Evolutionary conservation across 2,113 vertebrate genomes (phyloP).

Genomic region (Antechinus stuartii): DNA sequence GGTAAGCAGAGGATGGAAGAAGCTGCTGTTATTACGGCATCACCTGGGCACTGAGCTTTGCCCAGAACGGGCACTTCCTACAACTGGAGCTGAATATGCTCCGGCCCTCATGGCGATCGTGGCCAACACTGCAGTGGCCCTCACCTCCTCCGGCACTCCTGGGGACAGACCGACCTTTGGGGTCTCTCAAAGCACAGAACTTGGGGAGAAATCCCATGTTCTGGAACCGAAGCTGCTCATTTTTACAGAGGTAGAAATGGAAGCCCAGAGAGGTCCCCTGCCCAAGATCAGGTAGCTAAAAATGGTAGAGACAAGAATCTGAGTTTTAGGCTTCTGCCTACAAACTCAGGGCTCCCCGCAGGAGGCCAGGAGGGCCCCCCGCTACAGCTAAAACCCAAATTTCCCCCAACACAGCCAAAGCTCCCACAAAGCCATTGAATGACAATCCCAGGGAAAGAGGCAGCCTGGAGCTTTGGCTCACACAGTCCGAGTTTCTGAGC

Average conservation of each 20-base stretch:
- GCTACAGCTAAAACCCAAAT: background rate
- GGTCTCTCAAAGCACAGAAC: background rate
- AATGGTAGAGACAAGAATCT: background rate
- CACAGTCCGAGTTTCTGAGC: slow-evolving; percentile 51
- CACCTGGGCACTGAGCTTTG: background rate
- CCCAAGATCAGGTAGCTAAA: background rate
- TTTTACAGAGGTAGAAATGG: background rate
- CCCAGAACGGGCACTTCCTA: background rate
- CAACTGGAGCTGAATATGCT: background rate
- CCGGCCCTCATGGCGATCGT: background rate
- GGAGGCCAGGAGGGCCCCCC: background rate
- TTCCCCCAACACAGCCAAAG: background rate
- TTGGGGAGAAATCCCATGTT: background rate
- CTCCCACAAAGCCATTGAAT: background rate
- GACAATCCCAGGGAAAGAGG: slow-evolving; percentile 36
- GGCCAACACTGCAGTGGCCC: background rate
- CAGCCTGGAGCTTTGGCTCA: slow-evolving; percentile 65
- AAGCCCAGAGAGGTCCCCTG: background rate
- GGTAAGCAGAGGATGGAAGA: background rate
- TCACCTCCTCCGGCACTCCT: background rate
- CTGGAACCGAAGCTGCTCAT: background rate
- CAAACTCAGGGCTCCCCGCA: background rate
- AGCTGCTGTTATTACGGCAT: background rate
- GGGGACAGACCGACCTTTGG: too few species aligned
- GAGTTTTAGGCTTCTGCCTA: background rate